Evolutionary conservation across 2,888 invertebrate species (phyloP), one percentile per base, ranked within the genome.

Genomic region (Parnassius smintheus): DNA sequence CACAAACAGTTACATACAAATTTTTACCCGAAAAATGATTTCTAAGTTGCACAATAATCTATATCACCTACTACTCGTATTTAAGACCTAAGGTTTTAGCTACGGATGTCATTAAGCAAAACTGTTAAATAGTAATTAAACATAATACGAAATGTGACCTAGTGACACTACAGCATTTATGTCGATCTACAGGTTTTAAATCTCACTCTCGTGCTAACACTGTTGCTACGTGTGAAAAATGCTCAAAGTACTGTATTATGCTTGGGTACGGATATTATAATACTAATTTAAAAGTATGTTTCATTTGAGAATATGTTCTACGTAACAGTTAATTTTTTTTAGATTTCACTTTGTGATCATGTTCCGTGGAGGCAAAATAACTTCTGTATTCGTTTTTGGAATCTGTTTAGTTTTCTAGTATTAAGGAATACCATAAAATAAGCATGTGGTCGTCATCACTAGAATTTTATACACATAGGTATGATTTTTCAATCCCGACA

Each of bases 121-220:
- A 18, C 45, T 22, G 48, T 53, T 49, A 13, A 48, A 62, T 44
- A 52, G 49, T 50, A 62, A 55, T 59, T 62, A 54, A 25, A 55
- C 13, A 25, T 35, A 13, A 25, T 35, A 13, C 50, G 49, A 44
- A 53, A 25, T 50, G 13, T 55, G 59, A 56, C 63, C 63, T 18
- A 63, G 51, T 63, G 55, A 50, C 59, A 18, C n/a, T 50, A 12
- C 35, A 51, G 56, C 4, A 48, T 56, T 56, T 52, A 22, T 61
- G 56, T 41, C 59, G 51, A 45, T 63, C 59, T 12, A 49, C 59
- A 42, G 41, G 46, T 55, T 42, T 35, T 59, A 35, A 50, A 55
- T 35, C 50, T 50, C 56, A 59, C 55, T 50, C 55, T 63, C 44
- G 48, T 45, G 55, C 35, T 63, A 53, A 63, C 51, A 51, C 50